Conservation (phyloP, 35 echinoderm and acorn worm genomes). For the Hemicentrotus pulcherrimus region DNA sequence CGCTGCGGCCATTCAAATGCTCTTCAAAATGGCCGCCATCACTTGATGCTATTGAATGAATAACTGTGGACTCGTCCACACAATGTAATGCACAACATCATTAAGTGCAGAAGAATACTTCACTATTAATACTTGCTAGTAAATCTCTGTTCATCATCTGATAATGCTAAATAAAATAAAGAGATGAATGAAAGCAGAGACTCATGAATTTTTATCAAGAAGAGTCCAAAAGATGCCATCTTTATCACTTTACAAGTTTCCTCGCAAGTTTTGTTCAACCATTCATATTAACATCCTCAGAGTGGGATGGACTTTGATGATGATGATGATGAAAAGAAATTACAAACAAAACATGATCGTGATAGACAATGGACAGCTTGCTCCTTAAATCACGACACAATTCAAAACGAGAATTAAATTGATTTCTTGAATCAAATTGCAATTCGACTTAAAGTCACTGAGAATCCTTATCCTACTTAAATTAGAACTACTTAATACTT, state of each 20-base stretch:
- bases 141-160: background rate
- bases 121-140: background rate
- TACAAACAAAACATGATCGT: background rate
- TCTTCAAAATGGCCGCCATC: background rate
- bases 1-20: background rate
- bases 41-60: background rate
- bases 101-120: background rate
- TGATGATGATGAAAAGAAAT: background rate
- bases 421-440: background rate
- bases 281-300: background rate
- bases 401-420: background rate
- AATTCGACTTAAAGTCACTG: background rate
- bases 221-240: background rate
- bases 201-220: background rate
- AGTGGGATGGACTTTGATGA: no score
- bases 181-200: background rate
- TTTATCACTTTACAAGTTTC: background rate
- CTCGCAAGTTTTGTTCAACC: background rate
- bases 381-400: background rate
- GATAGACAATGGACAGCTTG: background rate
- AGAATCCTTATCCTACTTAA: background rate
- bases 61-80: background rate
- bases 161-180: background rate
- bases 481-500: background rate
- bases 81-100: background rate